These are phyloP conservation scores for Lepilemur ruficaudatus DNA, from an alignment of 2,797 vertebrate genomes.

Conservation along the genomic window DNA sequence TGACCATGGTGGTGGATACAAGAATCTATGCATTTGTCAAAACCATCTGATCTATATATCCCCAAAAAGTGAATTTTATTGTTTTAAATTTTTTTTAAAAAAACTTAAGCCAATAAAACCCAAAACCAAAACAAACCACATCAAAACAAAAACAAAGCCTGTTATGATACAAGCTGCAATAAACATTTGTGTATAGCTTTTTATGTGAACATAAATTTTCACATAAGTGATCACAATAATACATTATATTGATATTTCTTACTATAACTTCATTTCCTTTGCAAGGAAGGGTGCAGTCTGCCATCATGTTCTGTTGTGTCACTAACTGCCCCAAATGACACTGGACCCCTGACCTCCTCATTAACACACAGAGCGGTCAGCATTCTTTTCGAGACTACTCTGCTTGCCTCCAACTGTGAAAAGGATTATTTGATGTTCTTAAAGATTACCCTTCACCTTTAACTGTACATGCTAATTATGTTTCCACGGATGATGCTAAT, in stretches of 20 bases:
- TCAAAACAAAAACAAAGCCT: not conserved
- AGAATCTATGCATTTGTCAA: not conserved
- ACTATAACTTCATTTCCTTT: not conserved
- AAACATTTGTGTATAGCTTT: not conserved
- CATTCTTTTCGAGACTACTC: not conserved
- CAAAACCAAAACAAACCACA: not conserved
- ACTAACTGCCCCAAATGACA: not conserved
- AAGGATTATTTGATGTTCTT: slow-evolving; percentile 30
- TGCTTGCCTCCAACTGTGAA: slow-evolving; percentile 8
- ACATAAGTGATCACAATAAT: not conserved
- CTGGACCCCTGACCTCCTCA: not conserved
- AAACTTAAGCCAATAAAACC: not conserved
- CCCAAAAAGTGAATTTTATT: not conserved
- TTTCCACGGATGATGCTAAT: not conserved
- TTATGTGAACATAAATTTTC: not conserved
- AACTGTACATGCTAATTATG: slow-evolving; percentile 10
- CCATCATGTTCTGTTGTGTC: not conserved
- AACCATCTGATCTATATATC: not conserved
- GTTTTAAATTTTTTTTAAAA: not conserved
- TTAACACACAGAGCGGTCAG: slow-evolving; percentile 7
- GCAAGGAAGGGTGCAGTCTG: not conserved
- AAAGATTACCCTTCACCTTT: slow-evolving; percentile 37
- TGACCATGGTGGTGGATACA: not conserved
- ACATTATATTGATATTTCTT: not conserved
- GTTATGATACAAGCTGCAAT: not conserved